A percentile compares a stretch with the other conserved stretches of the same genome.
phyloP scores from a whole-genome alignment of 2,797 vertebrate genomes.

The Melopsittacus undulatus region DNA sequence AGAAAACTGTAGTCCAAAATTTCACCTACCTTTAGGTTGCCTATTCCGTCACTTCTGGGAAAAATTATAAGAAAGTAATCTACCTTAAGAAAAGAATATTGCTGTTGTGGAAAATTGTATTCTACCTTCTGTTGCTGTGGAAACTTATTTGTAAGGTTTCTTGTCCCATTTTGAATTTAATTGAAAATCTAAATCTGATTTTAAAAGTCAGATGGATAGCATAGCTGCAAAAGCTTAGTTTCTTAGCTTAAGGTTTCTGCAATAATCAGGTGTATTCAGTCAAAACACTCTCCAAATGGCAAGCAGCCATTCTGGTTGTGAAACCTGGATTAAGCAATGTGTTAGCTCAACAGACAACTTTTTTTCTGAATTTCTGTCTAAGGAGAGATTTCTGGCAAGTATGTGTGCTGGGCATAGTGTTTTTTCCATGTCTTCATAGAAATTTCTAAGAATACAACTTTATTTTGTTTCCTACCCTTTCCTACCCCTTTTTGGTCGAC shows the following conservation, averaged over 20 bases:
- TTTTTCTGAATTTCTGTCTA: neutral
- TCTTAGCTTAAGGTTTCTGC: neutral
- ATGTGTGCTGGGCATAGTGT: neutral
- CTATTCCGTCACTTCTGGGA: neutral
- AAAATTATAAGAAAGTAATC: neutral
- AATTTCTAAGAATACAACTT: neutral
- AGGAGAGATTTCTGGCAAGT: neutral
- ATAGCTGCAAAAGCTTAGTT: neutral
- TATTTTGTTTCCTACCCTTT: neutral
- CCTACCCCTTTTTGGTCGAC: neutral
- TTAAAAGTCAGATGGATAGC: neutral
- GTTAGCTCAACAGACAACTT: neutral
- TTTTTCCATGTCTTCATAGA: constrained; percentile 24
- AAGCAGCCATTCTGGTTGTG: constrained; percentile 7
- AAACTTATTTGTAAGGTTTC: neutral
- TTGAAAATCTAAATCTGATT: neutral
- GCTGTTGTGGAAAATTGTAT: neutral
- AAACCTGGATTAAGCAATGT: constrained; percentile 34
- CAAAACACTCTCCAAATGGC: neutral
- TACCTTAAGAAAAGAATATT: neutral
- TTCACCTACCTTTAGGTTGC: neutral
- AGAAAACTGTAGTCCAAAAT: neutral
- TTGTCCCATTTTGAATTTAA: neutral
- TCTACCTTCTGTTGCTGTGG: neutral
- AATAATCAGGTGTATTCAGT: neutral